Evolutionary conservation across 2,888 invertebrate species (phyloP).

Genomic region (Spisula solida): DNA sequence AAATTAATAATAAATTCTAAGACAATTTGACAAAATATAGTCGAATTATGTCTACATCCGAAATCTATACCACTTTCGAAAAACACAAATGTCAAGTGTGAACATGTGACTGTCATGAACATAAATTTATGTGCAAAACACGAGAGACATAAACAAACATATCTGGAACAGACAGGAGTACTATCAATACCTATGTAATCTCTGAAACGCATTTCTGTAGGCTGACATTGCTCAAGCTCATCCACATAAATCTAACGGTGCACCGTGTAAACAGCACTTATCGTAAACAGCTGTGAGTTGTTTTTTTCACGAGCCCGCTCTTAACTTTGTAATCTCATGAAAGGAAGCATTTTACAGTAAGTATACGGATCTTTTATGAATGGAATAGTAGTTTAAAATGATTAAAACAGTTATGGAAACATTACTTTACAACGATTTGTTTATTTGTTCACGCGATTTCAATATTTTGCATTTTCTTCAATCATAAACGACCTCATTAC

Average conservation of each 20-base stretch:
- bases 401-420: not conserved
- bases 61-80: not conserved
- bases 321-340: not conserved
- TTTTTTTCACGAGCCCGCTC: not conserved
- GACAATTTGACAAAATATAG: not conserved
- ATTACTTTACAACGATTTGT: not conserved
- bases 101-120: not conserved
- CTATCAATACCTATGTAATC: slow-evolving; percentile 49
- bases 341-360: not conserved
- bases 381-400: not conserved
- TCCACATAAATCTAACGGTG: not conserved
- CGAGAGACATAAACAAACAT: not conserved
- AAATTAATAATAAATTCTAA: too few species aligned
- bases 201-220: slow-evolving; percentile 55
- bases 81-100: not conserved
- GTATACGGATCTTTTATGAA: not conserved
- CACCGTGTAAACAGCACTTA: not conserved
- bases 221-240: slow-evolving; percentile 42
- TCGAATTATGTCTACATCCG: not conserved
- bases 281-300: not conserved
- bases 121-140: not conserved
- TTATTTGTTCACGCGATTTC: not conserved
- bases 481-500: not conserved
- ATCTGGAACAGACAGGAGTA: not conserved
- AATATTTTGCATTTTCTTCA: not conserved